Percentiles rank a stretch among this genome's conserved stretches.
These are phyloP conservation scores for Drosophila ercepeae DNA, from an alignment of 1,140 invertebrate genomes.

Conservation along the genomic window DNA sequence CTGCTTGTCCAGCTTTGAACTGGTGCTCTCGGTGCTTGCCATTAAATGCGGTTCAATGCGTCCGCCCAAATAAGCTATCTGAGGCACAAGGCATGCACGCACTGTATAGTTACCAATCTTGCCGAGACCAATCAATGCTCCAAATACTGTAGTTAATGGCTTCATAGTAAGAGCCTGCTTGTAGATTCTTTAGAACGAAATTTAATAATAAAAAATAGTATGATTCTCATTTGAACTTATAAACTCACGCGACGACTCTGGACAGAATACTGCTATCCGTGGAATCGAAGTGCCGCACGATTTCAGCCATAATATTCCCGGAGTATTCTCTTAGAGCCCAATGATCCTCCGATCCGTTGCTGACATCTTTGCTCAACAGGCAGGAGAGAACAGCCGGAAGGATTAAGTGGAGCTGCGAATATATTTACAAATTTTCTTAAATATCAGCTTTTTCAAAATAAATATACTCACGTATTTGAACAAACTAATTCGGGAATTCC, in stretches of 20 bases:
- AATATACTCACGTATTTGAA: slow-evolving; percentile 41
- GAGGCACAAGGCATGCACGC: slow-evolving; percentile 26
- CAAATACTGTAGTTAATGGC: slow-evolving; percentile 39
- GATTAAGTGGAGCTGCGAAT: slow-evolving; percentile 41
- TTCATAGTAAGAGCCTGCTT: slow-evolving; percentile 6
- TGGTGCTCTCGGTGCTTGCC: not conserved
- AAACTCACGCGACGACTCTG: slow-evolving; percentile 35
- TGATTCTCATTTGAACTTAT: too few relatives aligned
- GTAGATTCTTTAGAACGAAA: slow-evolving; percentile 25
- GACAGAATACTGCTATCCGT: slow-evolving; percentile 11
- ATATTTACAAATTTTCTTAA: not conserved
- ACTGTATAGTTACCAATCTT: slow-evolving; percentile 41
- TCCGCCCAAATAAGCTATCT: slow-evolving; percentile 18
- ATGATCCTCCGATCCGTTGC: slow-evolving; percentile 8
- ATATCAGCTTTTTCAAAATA: not conserved
- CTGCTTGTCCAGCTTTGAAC: not conserved
- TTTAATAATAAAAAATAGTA: too few relatives aligned
- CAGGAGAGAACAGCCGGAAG: slow-evolving; percentile 46
- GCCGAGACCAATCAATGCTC: slow-evolving; percentile 39
- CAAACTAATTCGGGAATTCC: slow-evolving; percentile 18
- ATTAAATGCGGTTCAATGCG: slow-evolving; percentile 16
- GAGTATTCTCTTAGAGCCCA: slow-evolving; percentile 50
- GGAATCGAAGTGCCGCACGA: slow-evolving; percentile 15
- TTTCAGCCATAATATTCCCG: slow-evolving; percentile 32
- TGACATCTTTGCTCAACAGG: slow-evolving; percentile 9